Base-by-base conservation (phyloP, 2,888 invertebrate genomes). In the Dolichomitus sp. region DNA sequence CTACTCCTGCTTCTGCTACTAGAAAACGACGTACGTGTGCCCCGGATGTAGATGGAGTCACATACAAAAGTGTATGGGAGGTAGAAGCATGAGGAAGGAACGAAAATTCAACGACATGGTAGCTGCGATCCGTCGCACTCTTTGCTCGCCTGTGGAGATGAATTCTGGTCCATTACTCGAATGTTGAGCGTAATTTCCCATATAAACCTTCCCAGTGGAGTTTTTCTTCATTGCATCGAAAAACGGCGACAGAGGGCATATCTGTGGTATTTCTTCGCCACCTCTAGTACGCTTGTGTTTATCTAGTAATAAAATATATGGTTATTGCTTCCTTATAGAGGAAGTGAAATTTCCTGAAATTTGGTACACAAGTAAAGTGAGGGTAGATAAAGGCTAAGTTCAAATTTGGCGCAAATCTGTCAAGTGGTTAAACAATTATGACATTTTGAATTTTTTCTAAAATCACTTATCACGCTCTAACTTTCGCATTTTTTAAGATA, bases 71-170 rank as follows among this genome's bases (percentile, higher is more conserved):
- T 45, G 30, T 50, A 17, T 59, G 45, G 48, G 37, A 33, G 9
- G 12, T 33, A 40, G 45, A 50, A 54, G 50, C 23, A 65, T 57
- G 42, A 65, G 69, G 50, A 54, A 66, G 68, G 68, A 80, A 42
- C 65, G 69, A 63, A 66, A 69, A 78, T 80, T 79, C 85, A 80
- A 40, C 33, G 66, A 70, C 83, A 77, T 68, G 68, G 79, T 83
- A 77, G 42, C 30, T 54, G 33, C 27, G 72, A 68, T 76, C 57
- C 59, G 66, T 48, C 33, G 42, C 52, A 27, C 45, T 76, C n/a
- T 52, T 23, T 42, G 37, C 45, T 30, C 30, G 23, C 19, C 54
- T 40, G 48, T 37, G 12, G 52, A 81, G 72, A 81, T 61, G 73
- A 81, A 73, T 81, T 75, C 57, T 68, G 42, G 19, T n/a, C 50